A percentile compares a stretch with the other conserved stretches of the same genome.
Evolutionary conservation across 1,140 invertebrate species (phyloP).

Genomic region (Drosophila tani): DNA sequence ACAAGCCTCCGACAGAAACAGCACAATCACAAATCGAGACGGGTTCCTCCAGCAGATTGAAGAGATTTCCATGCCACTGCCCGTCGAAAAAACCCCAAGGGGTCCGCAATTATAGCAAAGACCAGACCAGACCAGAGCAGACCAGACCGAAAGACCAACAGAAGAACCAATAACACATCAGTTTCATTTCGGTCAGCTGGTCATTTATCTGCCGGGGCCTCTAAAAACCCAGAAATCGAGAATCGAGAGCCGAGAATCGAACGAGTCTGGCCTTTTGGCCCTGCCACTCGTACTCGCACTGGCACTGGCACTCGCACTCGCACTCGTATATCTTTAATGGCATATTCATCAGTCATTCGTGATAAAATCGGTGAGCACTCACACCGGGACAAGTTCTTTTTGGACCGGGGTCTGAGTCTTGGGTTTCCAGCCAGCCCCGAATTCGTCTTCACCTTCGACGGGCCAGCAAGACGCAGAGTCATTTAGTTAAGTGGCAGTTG

Average conservation of each 20-base stretch:
- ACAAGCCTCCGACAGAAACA: slow-evolving; percentile 13
- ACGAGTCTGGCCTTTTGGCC: slow-evolving; percentile 17
- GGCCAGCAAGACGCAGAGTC: slow-evolving; percentile 67
- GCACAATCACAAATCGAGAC: slow-evolving; percentile 27
- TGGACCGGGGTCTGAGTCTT: slow-evolving; percentile 18
- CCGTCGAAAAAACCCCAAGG: slow-evolving; percentile 34
- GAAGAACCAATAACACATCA: slow-evolving; percentile 56
- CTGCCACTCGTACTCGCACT: slow-evolving; percentile 26
- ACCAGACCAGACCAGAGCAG: background rate
- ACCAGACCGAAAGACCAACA: slow-evolving; percentile 11
- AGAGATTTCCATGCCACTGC: slow-evolving; percentile 22
- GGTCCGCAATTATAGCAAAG: slow-evolving; percentile 37
- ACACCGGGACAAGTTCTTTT: slow-evolving; percentile 31
- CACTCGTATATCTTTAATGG: slow-evolving; percentile 78
- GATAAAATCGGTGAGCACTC: slow-evolving; percentile 69
- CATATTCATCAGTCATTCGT: slow-evolving; percentile 82
- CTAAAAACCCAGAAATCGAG: slow-evolving; percentile 3
- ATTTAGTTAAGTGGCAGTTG: slow-evolving; percentile 83
- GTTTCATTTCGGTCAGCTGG: slow-evolving; percentile 72
- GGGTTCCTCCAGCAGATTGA: slow-evolving; percentile 12
- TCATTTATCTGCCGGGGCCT: slow-evolving; percentile 61
- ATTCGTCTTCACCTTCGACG: slow-evolving; percentile 49
- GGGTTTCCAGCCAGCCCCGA: slow-evolving; percentile 15
- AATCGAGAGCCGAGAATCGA: slow-evolving; percentile 7
- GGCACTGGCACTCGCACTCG: slow-evolving; percentile 39